phyloP scores from a whole-genome alignment of 1,140 invertebrate genomes.

The Drosophila nannoptera region DNA sequence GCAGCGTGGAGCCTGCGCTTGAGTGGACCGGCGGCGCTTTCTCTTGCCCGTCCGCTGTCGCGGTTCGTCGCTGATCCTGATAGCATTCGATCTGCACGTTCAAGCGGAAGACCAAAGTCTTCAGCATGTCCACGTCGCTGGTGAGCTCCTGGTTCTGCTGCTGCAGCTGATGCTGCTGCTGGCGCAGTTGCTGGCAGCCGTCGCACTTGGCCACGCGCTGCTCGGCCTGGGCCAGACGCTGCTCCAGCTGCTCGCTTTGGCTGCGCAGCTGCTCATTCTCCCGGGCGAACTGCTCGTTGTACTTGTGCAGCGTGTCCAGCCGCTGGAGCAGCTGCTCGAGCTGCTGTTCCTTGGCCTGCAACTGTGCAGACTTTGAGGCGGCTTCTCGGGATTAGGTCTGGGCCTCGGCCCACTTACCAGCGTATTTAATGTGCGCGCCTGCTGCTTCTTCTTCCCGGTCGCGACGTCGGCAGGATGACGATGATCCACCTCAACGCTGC shows the following conservation, averaged over 20 bases:
- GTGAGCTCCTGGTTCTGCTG: constrained; percentile 80
- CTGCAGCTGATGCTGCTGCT: constrained; percentile 76
- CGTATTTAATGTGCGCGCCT: constrained; percentile 56
- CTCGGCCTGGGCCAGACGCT: constrained; percentile 43
- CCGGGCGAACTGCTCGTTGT: constrained; percentile 72
- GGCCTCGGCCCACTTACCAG: constrained; percentile 43
- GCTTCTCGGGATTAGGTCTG: neutral
- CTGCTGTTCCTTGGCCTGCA: constrained; percentile 78
- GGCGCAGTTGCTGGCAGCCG: constrained; percentile 69
- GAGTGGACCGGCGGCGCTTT: constrained; percentile 14
- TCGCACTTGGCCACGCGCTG: constrained; percentile 63
- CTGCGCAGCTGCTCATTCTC: constrained; percentile 68
- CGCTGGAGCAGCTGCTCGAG: constrained; percentile 71
- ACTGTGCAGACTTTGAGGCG: constrained; percentile 23
- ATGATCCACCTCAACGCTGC: constrained; percentile 60
- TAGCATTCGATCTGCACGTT: constrained; percentile 85
- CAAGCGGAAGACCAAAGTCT: constrained; percentile 84
- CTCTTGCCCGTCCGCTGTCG: constrained; percentile 25
- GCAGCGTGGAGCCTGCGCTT: constrained; percentile 24
- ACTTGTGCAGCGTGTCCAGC: constrained; percentile 66
- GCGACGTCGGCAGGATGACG: constrained; percentile 25
- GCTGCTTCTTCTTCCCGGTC: constrained; percentile 40
- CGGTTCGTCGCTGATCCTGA: constrained; percentile 80
- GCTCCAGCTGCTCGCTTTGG: constrained; percentile 50
- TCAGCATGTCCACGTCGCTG: constrained; percentile 83